Base-by-base conservation (phyloP, 1,140 invertebrate genomes). In the Anthonomus grandis region DNA sequence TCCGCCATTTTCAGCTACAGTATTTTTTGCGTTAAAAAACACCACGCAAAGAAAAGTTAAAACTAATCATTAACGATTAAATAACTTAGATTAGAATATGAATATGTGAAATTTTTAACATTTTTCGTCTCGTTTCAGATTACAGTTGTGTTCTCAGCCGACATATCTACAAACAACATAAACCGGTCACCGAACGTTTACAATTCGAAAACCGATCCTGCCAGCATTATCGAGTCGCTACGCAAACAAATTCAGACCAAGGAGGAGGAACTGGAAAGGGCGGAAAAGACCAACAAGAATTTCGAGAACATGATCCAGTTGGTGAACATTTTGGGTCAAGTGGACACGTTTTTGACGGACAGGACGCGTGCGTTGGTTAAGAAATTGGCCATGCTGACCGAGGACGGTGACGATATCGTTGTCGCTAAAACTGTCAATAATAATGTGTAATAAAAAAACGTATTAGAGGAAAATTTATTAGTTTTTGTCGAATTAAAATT, bases 271-370 rank as follows among this genome's bases (percentile, higher is more conserved):
- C 25, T 68, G 23, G 45, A 66, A 37, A 66, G 69, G 24, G 64
- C 64, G 3, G 65, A 68, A 34, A 55, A 56, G 12, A 60, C 67
- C 3, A 71, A 70, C 34, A 62, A 61, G 44, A 68, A 65, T 49
- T 70, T 72, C 46, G 70, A 71, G 37, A 64, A 63, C 45, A 67
- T 73, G 62, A 65, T 71, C 22, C 67, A 72, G 42, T 52, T 72
- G 3, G 66, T 71, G 2, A 70, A 64, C 41, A 69, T 73, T 55
- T 57, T 72, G 27, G 70, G 70, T 15, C 71, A 73, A 57, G 65
- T 73, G 12, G 70, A 71, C 54, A 63, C 64, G 4, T 73, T 70
- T 54, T 39, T 73, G 13, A 66, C 66, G 2, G 69, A 72, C 48
- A 34, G 68, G 46, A 69, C 67, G 5, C 63, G 52, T 27, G 45